Percentiles rank a stretch among this genome's conserved stretches.
Conservation (phyloP, 2,888 invertebrate species). For the Macaria notata region DNA sequence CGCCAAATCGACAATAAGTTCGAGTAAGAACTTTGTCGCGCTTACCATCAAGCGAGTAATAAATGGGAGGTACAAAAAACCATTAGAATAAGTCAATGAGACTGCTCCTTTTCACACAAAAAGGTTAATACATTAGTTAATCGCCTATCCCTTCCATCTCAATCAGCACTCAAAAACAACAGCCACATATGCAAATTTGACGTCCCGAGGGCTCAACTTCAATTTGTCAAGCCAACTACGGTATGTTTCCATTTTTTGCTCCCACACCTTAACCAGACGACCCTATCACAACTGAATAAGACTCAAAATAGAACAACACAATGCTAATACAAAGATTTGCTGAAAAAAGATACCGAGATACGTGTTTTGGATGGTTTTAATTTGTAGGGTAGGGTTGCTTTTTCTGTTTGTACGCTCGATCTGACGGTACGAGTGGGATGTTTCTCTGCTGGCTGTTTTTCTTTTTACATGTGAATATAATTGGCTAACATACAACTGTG, state of each 20-base stretch:
- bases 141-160: constrained; percentile 10
- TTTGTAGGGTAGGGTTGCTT: constrained; percentile 23
- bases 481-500: too few species aligned
- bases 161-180: constrained; percentile 41
- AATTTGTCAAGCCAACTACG: constrained; percentile 62
- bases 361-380: constrained; percentile 32
- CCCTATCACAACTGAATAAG: constrained; percentile 30
- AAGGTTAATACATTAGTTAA: too few species aligned
- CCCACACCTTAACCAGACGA: constrained; percentile 23
- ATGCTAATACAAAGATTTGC: constrained; percentile 14
- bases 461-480: too few species aligned
- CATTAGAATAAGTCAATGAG: too few species aligned
- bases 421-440: constrained; percentile 1
- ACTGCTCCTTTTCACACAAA: too few species aligned
- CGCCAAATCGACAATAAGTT: too few species aligned
- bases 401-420: constrained; percentile 12
- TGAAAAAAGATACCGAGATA: constrained; percentile 15
- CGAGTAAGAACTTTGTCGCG: too few species aligned
- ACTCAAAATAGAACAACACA: constrained; percentile 23
- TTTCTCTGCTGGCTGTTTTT: background rate
- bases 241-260: constrained; percentile 41
- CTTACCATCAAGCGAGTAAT: too few species aligned
- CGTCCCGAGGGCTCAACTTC: constrained; percentile 58
- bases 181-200: constrained; percentile 66
- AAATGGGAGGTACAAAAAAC: too few species aligned